Evolutionary conservation across 2,797 vertebrate genomes (phyloP).

Genomic region (Ciconia nigra): DNA sequence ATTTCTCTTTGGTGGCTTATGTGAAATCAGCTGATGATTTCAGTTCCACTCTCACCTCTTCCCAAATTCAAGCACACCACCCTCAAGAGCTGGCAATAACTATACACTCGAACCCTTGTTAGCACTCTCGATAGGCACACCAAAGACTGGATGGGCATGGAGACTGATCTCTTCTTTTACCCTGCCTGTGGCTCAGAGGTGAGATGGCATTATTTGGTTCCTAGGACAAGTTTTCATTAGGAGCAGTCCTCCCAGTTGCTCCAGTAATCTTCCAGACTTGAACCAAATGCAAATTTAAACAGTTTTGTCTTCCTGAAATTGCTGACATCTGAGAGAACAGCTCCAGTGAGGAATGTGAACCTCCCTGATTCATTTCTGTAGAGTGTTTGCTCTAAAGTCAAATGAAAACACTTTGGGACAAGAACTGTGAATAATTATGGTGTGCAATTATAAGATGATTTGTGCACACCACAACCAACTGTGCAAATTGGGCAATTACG

Average conservation of each 20-base stretch:
- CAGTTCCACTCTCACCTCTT: not conserved
- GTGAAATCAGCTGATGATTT: constrained; percentile 8
- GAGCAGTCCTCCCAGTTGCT: not conserved
- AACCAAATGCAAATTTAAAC: constrained; percentile 33
- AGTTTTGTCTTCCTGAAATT: constrained; percentile 36
- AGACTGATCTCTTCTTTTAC: not conserved
- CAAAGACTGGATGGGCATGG: not conserved
- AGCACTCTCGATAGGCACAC: not conserved
- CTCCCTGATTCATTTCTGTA: constrained; percentile 23
- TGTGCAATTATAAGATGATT: constrained; percentile 50
- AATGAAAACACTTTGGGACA: constrained; percentile 54
- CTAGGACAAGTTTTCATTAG: not conserved
- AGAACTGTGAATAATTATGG: constrained; percentile 56
- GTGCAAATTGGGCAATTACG: constrained; percentile 53
- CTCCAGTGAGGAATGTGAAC: constrained; percentile 4
- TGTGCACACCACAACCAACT: constrained; percentile 55
- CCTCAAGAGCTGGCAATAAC: not conserved
- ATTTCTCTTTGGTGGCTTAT: not conserved
- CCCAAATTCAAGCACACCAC: not conserved
- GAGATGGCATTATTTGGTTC: not conserved
- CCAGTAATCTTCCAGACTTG: constrained; percentile 38
- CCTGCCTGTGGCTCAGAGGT: not conserved
- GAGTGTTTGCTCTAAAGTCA: constrained; percentile 53
- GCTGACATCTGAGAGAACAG: constrained; percentile 35
- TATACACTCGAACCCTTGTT: not conserved